A percentile compares a stretch with the other conserved stretches of the same genome.
Conservation (phyloP, 2,113 vertebrate species). For the Callionymus lyra region DNA sequence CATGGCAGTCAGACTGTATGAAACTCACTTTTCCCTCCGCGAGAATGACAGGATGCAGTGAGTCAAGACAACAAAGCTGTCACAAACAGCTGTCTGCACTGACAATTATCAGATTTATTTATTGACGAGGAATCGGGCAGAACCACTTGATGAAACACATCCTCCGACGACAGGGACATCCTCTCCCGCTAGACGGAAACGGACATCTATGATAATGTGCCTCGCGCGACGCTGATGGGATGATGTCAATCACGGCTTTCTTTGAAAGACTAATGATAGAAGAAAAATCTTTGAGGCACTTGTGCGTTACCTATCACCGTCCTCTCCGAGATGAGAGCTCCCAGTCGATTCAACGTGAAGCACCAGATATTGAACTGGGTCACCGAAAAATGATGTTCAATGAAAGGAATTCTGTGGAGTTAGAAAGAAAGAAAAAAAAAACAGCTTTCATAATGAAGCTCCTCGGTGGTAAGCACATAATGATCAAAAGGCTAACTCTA, state of each 20-base stretch:
- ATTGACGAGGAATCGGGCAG: conserved; percentile 70
- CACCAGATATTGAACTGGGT: conserved; percentile 39
- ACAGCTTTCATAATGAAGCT: conserved; percentile 40
- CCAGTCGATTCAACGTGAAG: conserved; percentile 32
- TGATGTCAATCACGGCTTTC: conserved; percentile 53
- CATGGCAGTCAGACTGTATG: conserved; percentile 85
- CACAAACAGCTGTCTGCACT: conserved; percentile 91
- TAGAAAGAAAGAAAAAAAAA: too few relatives aligned
- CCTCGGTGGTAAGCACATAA: conserved; percentile 48
- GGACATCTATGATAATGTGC: conserved; percentile 52
- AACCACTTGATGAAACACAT: conserved; percentile 59
- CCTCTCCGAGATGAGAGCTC: conserved; percentile 28
- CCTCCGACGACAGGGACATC: conserved; percentile 56
- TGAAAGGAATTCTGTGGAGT: conserved; percentile 29
- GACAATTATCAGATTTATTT: conserved; percentile 73
- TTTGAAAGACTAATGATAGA: conserved; percentile 45
- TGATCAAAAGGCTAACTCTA: conserved; percentile 43
- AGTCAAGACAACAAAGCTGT: conserved; percentile 91
- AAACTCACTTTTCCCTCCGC: conserved; percentile 79
- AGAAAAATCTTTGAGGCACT: conserved; percentile 42
- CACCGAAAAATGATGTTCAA: conserved; percentile 29
- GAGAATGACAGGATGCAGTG: conserved; percentile 87
- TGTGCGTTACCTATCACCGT: conserved; percentile 45
- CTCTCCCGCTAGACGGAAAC: conserved; percentile 56
- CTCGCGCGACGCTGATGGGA: conserved; percentile 50